A percentile compares a stretch with the other conserved stretches of the same genome.
Conservation (phyloP, 2,113 vertebrate species). For the Puma concolor region DNA sequence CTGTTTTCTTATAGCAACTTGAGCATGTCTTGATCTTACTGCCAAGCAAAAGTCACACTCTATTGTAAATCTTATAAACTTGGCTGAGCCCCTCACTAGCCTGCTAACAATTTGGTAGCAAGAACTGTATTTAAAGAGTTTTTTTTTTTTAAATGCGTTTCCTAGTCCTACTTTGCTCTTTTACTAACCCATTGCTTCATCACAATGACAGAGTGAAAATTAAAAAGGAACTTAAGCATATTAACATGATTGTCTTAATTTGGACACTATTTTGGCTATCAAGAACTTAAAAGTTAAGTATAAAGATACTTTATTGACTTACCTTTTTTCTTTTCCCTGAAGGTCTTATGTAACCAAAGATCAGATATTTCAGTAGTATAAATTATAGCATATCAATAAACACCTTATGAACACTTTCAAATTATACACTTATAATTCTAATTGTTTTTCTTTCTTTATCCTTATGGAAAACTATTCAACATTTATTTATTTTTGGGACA, state of each 20-base stretch:
- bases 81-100: not conserved
- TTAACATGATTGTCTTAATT: not conserved
- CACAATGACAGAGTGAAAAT: not conserved
- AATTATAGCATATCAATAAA: not conserved
- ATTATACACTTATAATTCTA: not conserved
- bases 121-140: not conserved
- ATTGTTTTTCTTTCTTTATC: not conserved
- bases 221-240: not conserved
- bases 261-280: not conserved
- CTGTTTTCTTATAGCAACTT: not conserved
- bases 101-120: not conserved
- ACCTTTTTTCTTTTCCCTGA: not conserved
- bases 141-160: not conserved
- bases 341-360: not conserved
- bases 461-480: not conserved
- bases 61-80: not conserved
- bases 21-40: not conserved
- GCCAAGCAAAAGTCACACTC: not conserved
- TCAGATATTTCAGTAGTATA: not conserved
- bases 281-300: not conserved
- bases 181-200: not conserved
- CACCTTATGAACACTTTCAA: not conserved
- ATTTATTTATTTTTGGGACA: too few species aligned
- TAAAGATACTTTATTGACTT: not conserved
- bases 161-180: not conserved